Evolutionary conservation across 2,888 invertebrate genomes (phyloP), one percentile per base, ranked within the genome.

Genomic region (Gnatocerus cornutus): DNA sequence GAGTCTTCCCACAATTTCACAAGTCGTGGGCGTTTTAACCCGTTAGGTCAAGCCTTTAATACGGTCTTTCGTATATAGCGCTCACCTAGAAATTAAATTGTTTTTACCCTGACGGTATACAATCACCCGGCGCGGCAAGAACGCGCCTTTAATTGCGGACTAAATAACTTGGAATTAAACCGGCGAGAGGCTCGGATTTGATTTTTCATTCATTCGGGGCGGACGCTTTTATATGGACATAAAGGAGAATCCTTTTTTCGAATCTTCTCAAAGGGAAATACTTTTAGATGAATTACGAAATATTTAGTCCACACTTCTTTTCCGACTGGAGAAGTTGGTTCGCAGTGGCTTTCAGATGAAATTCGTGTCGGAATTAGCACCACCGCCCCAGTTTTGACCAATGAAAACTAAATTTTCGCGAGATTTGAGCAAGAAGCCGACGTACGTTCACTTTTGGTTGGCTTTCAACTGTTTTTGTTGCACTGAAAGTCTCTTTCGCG

Each of bases 31-130:
- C 69, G 71, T 65, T 56, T 56, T 71, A 68, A 68, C 71, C 71
- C 62, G 69, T 61, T 68, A 69, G 71, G 71, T 69, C 71, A 71
- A 71, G 63, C 55, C 55, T 69, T 71, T 59, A 69, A 62, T 69
- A 65, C 63, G 55, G 62, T 55, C 69, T 66, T 69, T 55, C 65
- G n/a, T 59, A 58, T 71, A 68, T 65, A 45, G 27, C 61, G 41
- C 50, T 48, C 46, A 68, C 55, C 55, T 55, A 48, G 30, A 66
- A 70, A 70, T 62, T 70, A 61, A 68, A 68, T 59, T 68, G 68
- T 68, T 68, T 61, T 68, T 62, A 55, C 61, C 52, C 62, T 39
- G 39, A 29, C 16, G 29, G 14, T 43, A 16, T 29, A 52, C 52
- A 63, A 63, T 63, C 52, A 63, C 43, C 16, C 33, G 48, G 16